Evolutionary conservation across 2,797 vertebrate species (phyloP), one percentile per base, ranked within the genome.

Genomic region (Geotrypetes seraphini): DNA sequence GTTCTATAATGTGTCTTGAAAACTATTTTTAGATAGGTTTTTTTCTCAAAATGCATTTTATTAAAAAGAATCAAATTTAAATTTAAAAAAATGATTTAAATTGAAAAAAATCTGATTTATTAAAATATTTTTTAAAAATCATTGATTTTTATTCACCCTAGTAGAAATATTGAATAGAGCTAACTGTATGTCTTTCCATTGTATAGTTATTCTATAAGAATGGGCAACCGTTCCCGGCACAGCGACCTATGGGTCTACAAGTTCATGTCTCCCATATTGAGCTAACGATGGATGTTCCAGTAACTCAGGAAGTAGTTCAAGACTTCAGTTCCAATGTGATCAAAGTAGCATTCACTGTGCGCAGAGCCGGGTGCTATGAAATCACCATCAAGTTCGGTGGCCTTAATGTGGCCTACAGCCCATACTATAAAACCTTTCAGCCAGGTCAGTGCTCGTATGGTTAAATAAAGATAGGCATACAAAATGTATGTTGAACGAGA

Each of bases 161-260:
- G n/a, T n/a, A n/a, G n/a, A n/a, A n/a, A n/a, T n/a, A n/a, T n/a
- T n/a, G n/a, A n/a, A n/a, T n/a, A n/a, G n/a, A n/a, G n/a, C n/a
- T n/a, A n/a, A n/a, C n/a, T n/a, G n/a, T n/a, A n/a, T n/a, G n/a
- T n/a, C n/a, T n/a, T n/a, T n/a, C n/a, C n/a, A n/a, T n/a, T n/a
- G n/a, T n/a, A n/a, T 65, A 99, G 96, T 81, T 99, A 15, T 97
- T 91, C 56, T 97, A 96, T 57, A 99, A 97, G 70, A 99, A 99
- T 3, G 92, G 96, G 17, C 94, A 96, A 36, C 92, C 96, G 17
- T 97, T 96, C 61, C 89, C 92, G 1, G 88, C 90, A 28, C 84
- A 89, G 62, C 78, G 91, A 27, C 90, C 90, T 7, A 89, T 95
- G 50, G 90, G 91, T 26, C 72, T 97, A 18, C 85, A 84, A 67